Evolutionary conservation across 2,888 invertebrate species (phyloP).

Genomic region (Amiota communis): DNA sequence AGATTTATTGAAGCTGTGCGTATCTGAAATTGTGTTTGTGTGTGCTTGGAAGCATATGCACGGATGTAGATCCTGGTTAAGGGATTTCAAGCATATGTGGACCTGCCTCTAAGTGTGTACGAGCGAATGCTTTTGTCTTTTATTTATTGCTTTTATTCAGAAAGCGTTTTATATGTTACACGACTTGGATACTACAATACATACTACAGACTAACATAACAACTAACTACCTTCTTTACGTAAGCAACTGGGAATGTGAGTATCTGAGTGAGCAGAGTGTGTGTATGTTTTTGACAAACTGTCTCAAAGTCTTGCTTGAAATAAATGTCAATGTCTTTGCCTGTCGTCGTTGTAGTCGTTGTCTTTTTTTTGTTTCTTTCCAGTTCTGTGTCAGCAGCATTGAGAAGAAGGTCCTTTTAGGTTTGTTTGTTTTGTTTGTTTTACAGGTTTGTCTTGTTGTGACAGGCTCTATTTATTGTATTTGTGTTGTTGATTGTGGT

Average conservation of each 20-base stretch:
- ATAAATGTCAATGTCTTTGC: conserved; percentile 26
- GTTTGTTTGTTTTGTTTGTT: background rate
- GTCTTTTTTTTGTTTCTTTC: background rate
- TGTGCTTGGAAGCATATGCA: background rate
- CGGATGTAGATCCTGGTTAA: background rate
- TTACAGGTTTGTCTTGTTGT: background rate
- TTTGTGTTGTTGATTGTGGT: background rate
- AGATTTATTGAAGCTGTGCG: background rate
- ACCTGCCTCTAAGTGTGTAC: too few species aligned
- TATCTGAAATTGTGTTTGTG: background rate
- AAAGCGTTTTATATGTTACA: conserved; percentile 14
- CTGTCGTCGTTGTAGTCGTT: background rate
- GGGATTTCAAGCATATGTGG: background rate
- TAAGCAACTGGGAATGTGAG: too few species aligned
- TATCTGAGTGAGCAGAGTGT: too few species aligned
- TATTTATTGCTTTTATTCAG: conserved; percentile 21
- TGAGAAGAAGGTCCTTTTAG: background rate
- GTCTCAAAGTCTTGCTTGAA: conserved; percentile 8
- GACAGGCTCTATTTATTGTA: background rate
- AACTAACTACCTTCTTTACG: too few species aligned
- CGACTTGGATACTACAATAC: background rate
- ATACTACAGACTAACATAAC: too few species aligned
- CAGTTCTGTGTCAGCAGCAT: background rate
- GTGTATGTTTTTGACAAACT: background rate
- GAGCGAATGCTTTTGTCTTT: background rate